phyloP scores from a whole-genome alignment of 2,797 vertebrate species.

The Myotis findleyi region DNA sequence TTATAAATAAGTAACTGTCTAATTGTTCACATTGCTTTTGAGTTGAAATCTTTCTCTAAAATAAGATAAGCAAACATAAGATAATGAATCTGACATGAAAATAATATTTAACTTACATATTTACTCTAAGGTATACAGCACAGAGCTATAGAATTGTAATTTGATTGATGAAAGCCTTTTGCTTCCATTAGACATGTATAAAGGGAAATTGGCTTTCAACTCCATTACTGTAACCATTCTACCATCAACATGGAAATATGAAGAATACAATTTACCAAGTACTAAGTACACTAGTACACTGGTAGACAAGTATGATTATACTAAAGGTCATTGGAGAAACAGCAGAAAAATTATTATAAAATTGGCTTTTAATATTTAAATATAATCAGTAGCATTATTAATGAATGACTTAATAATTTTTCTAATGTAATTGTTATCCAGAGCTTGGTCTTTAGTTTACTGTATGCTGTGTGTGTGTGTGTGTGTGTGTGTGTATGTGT shows the following conservation, averaged over 20 bases:
- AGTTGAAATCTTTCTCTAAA: conserved; percentile 12
- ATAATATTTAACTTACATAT: neutral
- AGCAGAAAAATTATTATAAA: neutral
- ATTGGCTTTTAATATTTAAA: neutral
- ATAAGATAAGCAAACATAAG: neutral
- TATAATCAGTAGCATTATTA: neutral
- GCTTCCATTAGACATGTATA: neutral
- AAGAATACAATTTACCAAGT: neutral
- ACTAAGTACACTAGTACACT: neutral
- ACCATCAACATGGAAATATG: neutral
- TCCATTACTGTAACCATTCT: neutral
- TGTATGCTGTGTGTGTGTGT: neutral
- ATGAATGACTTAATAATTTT: neutral
- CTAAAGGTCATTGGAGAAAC: neutral
- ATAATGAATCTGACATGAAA: conserved; percentile 1
- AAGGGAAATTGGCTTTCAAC: neutral
- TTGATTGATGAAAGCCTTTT: neutral
- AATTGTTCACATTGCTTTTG: neutral
- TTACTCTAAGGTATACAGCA: neutral
- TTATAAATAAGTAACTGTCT: neutral
- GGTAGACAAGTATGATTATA: neutral
- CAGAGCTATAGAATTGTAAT: neutral
- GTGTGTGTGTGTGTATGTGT: neutral
- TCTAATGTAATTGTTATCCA: neutral
- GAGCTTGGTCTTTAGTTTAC: neutral